These are phyloP conservation scores for Crax fasciolata DNA, from an alignment of 2,797 vertebrate species.

Conservation along the genomic window DNA sequence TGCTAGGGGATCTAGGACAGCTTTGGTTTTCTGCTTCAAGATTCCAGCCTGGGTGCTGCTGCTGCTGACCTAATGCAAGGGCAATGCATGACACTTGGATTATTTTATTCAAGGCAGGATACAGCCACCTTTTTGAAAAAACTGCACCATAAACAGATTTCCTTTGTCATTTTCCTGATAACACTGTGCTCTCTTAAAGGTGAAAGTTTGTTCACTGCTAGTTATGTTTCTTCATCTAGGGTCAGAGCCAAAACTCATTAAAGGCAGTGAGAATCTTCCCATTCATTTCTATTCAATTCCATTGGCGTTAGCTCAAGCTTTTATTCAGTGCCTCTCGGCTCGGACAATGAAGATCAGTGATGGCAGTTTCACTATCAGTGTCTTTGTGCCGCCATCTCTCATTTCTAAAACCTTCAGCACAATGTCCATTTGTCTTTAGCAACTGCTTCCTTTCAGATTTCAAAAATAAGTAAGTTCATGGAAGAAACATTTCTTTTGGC, in stretches of 20 bases:
- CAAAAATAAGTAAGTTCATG: conserved; percentile 45
- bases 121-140: not conserved
- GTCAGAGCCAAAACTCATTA: conserved; percentile 70
- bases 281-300: conserved; percentile 10
- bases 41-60: not conserved
- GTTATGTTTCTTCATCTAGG: not conserved
- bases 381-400: conserved; percentile 48
- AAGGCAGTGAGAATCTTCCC: conserved; percentile 56
- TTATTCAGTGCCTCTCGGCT: conserved; percentile 13
- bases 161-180: not conserved
- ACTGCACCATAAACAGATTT: not conserved
- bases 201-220: not conserved
- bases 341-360: conserved; percentile 58
- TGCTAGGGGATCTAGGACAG: not conserved
- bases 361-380: conserved; percentile 48
- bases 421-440: conserved; percentile 56
- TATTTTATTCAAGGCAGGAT: not conserved
- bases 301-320: conserved; percentile 29
- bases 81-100: not conserved
- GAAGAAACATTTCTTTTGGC: conserved; percentile 73
- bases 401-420: conserved; percentile 12
- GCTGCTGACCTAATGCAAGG: not conserved
- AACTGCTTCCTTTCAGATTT: conserved; percentile 52
- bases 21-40: not conserved
- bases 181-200: not conserved